These are phyloP conservation scores for Melanitta fusca DNA, from an alignment of 2,797 vertebrate genomes.

Conservation along the genomic window DNA sequence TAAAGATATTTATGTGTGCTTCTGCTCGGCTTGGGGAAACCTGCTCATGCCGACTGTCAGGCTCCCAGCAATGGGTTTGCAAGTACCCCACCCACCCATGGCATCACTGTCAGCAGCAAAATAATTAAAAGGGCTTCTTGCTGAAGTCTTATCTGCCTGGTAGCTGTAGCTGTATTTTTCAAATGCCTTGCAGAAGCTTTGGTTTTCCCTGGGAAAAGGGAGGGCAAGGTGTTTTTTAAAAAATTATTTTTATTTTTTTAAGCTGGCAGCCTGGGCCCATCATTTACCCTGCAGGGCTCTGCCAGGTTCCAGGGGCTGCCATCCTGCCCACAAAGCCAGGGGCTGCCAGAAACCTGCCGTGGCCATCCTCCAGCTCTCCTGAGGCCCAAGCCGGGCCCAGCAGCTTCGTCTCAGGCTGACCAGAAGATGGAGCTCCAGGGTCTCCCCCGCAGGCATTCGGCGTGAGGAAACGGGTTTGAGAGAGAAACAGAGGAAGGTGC, in stretches of 20 bases:
- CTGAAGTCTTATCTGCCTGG: not conserved
- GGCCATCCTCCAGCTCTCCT: fast-evolving
- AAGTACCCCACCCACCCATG: not conserved
- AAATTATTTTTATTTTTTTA: too few relatives aligned
- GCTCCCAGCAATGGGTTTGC: not conserved
- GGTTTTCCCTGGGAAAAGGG: not conserved
- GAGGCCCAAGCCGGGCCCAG: not conserved
- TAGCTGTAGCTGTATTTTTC: not conserved
- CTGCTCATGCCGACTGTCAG: fast-evolving
- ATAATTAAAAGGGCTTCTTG: not conserved
- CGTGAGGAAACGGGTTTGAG: not conserved
- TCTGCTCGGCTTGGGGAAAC: not conserved
- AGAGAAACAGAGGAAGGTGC: not conserved
- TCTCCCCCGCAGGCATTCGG: not conserved
- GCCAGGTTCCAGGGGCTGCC: fast-evolving
- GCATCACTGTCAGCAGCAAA: fast-evolving
- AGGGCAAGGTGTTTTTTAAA: not conserved
- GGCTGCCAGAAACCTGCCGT: not conserved
- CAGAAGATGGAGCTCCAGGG: slow-evolving; percentile 72
- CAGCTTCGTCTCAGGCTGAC: not conserved
- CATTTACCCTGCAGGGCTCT: not conserved
- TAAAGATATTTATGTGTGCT: not conserved
- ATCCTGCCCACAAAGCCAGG: not conserved
- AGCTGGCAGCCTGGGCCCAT: not conserved
- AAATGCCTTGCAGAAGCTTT: not conserved